Evolutionary conservation across 2,113 vertebrate genomes (phyloP).

Genomic region (Callithrix jacchus): DNA sequence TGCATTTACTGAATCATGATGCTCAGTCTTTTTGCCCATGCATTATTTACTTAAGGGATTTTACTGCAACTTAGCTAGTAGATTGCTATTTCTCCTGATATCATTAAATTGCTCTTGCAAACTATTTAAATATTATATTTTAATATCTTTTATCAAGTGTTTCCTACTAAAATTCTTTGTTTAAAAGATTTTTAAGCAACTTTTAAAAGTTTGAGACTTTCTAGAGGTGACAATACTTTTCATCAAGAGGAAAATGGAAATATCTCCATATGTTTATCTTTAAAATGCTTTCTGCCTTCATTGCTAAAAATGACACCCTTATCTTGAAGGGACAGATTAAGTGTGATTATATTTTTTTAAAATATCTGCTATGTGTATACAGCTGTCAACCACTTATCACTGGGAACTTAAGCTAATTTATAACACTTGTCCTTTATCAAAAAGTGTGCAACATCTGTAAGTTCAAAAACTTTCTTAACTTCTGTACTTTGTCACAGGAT

Average conservation of each 20-base stretch:
- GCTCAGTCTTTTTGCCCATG: not conserved
- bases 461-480: not conserved
- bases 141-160: conserved; percentile 28
- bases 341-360: not conserved
- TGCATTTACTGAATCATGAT: not conserved
- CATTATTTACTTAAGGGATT: conserved; percentile 46
- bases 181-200: conserved; percentile 44
- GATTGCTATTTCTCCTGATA: conserved; percentile 32
- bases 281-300: conserved; percentile 24
- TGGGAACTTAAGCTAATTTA: conserved; percentile 7
- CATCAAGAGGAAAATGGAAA: conserved; percentile 5
- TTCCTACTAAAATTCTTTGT: conserved; percentile 49
- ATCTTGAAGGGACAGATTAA: not conserved
- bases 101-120: conserved; percentile 45
- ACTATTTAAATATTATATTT: conserved; percentile 45
- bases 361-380: not conserved
- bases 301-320: conserved; percentile 33
- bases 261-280: conserved; percentile 20
- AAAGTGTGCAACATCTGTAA: not conserved
- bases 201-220: conserved; percentile 38
- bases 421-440: not conserved
- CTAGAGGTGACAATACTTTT: conserved; percentile 31
- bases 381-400: not conserved
- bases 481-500: not conserved
- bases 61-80: conserved; percentile 55